Base-by-base conservation (phyloP, 2,888 invertebrate species). In the Drymonia ruficornis region DNA sequence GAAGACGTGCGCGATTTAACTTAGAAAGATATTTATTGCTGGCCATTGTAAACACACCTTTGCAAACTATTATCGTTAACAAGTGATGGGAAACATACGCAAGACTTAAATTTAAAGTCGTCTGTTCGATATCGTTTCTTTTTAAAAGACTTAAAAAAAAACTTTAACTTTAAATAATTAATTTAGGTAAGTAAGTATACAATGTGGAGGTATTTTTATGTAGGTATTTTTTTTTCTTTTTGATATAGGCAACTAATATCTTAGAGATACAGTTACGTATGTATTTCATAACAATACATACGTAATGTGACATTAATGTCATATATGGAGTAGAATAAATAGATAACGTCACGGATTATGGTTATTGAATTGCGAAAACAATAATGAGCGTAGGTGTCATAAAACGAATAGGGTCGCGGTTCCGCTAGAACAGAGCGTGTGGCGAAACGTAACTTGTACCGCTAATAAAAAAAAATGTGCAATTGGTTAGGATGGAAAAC, bases 1-100 rank as follows among this genome's bases (percentile, higher is more conserved):
- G 43, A 49, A 49, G 59, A 65, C 62, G 55, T 23, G 44, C 28
- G 62, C 62, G 49, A 62, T 71, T 63, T 34, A 65, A 63, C 54
- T 59, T 58, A 50, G 59, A 61, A 60, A 53, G 28, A 48, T 59
- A 71, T 69, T 71, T 61, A 68, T 68, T 62, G 16, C 53, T 51
- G 51, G 36, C 48, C 50, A 46, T n/a, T 52, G 28, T 49, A 23
- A 18, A 44, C 15, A 28, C 18, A 29, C 19, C 15, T 40, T 54
- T 34, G 13, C 12, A 18, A 28, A 31, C 31, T 54, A 50, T 54
- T 47, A 31, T 11, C 36, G 13, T 8, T 28, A 8, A 16, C 28
- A 48, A 55, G 55, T 48, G 51, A 55, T 36, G 50, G 47, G 36
- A 15, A 46, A 12, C 16, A 44, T 29, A 4, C 16, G 15, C 19